Base-by-base conservation (phyloP, 2,113 vertebrate species). In the Eidolon helvum region DNA sequence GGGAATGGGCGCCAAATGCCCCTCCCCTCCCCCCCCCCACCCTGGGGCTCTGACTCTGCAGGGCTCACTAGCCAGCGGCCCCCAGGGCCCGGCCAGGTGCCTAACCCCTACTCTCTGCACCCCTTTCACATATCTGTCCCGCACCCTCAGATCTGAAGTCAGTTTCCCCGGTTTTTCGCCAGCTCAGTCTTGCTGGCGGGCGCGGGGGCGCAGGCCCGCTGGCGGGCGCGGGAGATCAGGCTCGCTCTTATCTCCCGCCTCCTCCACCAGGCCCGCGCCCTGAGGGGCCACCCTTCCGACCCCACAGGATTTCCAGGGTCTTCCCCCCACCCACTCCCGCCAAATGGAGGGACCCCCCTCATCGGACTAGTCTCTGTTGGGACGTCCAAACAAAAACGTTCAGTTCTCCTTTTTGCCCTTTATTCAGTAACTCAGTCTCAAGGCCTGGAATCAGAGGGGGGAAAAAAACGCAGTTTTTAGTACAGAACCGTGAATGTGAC, bases 221-320 rank as follows among this genome's bases (percentile, higher is more conserved):
- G 96, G 95, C 92, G 96, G 96, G 96, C 96, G 97, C 96, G 96
- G 96, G 97, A 97, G 94, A 96, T 80, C 45, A 1, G 0, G 71
- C 57, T 78, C 7, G 77, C 86, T 28, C 65, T 71, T 90, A 89
- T 96, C 97, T 97, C 97, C 96, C 97, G 97, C 97, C 97, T 82
- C 94, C 88, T 35, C 35, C 57, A 2, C 71, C 7, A 11, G 95
- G 61, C 86, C 90, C 87, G 94, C 90, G 96, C 96, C 91, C 94
- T 26, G 22, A 16, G 82, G 92, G 85, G 89, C 59, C 69, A 38
- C 53, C 89, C 78, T 43, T 7, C 15, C 91, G 30, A 45, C 93
- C 84, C 80, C 88, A 45, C 57, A 3, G 93, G 40, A 5, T 53
- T 16, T 59, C 38, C 65, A 69, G 85, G 96, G 57, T 12, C 93